Conservation (phyloP, 1,140 invertebrate genomes). For the Reticulitermes speratus region DNA sequence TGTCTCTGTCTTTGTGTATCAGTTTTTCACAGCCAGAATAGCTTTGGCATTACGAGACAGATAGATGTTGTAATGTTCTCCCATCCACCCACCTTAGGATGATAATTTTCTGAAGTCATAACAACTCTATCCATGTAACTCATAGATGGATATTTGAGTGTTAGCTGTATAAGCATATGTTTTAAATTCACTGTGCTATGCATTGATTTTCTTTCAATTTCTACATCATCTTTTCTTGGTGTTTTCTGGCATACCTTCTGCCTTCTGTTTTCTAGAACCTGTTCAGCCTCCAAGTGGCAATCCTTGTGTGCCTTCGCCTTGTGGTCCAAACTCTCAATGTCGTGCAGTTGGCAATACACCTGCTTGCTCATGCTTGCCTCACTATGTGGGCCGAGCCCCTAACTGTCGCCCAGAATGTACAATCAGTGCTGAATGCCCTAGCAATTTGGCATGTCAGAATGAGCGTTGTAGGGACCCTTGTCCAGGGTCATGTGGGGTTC, state of each 20-base stretch:
- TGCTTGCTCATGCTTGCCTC: conserved; percentile 69
- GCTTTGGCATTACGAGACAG: no score
- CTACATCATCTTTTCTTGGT: neutral
- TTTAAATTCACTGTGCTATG: neutral
- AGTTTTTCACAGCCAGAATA: no score
- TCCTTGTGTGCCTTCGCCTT: conserved; percentile 74
- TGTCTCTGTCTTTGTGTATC: no score
- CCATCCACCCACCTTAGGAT: no score
- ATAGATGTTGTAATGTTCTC: no score
- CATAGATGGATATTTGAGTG: no score
- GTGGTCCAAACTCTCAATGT: conserved; percentile 79
- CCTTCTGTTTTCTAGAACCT: conserved; percentile 48
- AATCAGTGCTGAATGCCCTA: conserved; percentile 70
- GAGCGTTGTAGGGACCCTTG: conserved; percentile 77
- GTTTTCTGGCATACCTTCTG: neutral
- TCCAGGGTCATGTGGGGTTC: conserved; percentile 71
- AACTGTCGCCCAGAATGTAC: conserved; percentile 78
- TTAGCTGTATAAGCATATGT: neutral
- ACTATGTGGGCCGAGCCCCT: conserved; percentile 71
- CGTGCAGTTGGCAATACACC: conserved; percentile 64
- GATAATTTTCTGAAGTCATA: no score
- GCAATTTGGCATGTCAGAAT: conserved; percentile 70
- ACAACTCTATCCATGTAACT: no score
- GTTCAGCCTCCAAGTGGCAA: conserved; percentile 48
- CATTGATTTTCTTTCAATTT: neutral